Evolutionary conservation across 2,888 invertebrate species (phyloP).

Genomic region (Arctia plantaginis): DNA sequence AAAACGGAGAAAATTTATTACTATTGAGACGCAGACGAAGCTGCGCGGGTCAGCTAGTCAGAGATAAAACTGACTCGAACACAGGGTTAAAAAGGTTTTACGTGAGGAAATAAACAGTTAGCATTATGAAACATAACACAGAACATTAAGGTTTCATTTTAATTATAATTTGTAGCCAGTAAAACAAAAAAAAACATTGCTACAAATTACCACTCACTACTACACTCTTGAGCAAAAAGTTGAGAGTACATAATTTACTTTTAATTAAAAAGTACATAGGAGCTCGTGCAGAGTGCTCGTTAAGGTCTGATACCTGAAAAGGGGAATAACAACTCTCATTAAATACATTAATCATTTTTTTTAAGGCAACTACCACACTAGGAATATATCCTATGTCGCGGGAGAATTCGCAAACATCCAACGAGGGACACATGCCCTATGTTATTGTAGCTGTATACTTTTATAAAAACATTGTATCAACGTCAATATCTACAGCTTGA

Average conservation of each 20-base stretch:
- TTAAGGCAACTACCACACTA: too few relatives aligned
- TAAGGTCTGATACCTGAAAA: background rate
- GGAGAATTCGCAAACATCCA: too few relatives aligned
- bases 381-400: too few relatives aligned
- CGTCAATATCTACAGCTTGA: background rate
- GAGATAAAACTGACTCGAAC: background rate
- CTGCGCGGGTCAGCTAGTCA: too few relatives aligned
- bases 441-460: too few relatives aligned
- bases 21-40: too few relatives aligned
- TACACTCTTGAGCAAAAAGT: conserved; percentile 1
- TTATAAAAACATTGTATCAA: too few relatives aligned
- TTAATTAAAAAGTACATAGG: conserved; percentile 13
- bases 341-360: too few relatives aligned
- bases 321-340: too few relatives aligned
- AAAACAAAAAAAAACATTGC: background rate
- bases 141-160: conserved; percentile 1
- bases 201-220: background rate
- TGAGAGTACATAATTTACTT: conserved; percentile 11
- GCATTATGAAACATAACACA: background rate
- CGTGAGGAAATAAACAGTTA: background rate
- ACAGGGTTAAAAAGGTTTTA: background rate
- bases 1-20: too few relatives aligned
- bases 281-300: conserved; percentile 10
- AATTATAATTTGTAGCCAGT: background rate
- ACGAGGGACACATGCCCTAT: too few relatives aligned